Evolutionary conservation across 2,888 invertebrate genomes (phyloP), one percentile per base, ranked within the genome.

Genomic region (Eristalis intricaria): DNA sequence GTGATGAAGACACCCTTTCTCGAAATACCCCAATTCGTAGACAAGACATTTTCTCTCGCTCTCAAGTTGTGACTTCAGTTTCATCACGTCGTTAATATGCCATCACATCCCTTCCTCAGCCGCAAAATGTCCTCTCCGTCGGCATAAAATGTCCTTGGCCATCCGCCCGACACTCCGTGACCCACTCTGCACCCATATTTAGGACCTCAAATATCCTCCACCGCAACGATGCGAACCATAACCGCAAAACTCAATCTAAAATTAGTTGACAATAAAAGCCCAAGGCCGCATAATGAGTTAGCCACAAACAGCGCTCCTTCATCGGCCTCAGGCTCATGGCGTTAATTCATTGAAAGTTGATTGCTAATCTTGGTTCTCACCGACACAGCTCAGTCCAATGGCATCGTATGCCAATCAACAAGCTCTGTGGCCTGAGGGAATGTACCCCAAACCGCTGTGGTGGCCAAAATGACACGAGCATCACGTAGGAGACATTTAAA

Each of bases 401-500:
- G 13, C 38, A 38, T 75, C 23, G 74, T 29, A 32, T 38, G 1
- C n/a, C 75, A 66, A 66, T 66, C 60, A 60, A 66, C 66, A 22
- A 66, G 29, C 60, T 2, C 23, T 15, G 29, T 8, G 26, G 29
- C 38, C 38, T 10, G 38, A 8, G 7, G 19, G 8, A 4, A 19
- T 8, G 50, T 3, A 15, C 40, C 15, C 40, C 40, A 40, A 13
- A 15, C 40, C 13, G n/a, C n/a, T n/a, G 15, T 8, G 50, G 19
- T 7, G 5, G 50, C 19, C 50, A 8, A n/a, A 50, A 50, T 8
- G 50, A 50, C 19, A 5, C 7, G 7, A 50, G 19, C 19, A 65
- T 40, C 70, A 70, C 78, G 70, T 70, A 71, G 40, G 58, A 29
- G 40, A 65, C 26, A 78, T 78, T 78, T 71, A 65, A 78, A 71